phyloP scores from a whole-genome alignment of 1,140 invertebrate genomes.

The Mesaphorura yosii region DNA sequence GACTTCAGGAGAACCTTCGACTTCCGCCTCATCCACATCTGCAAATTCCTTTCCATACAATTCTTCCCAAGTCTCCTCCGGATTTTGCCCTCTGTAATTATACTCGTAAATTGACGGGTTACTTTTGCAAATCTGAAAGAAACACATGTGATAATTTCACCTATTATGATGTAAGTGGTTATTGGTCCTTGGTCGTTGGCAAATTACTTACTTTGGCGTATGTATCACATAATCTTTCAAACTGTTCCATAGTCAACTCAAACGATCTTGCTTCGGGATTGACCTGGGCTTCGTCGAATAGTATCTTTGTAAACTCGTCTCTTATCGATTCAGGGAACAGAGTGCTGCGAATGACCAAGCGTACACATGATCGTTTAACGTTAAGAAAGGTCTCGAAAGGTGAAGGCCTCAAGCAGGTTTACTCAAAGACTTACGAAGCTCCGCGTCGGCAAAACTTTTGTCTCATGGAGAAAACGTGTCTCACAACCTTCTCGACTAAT shows the following conservation, averaged over 20 bases:
- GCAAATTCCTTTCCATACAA: conserved; percentile 5
- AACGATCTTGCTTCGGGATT: conserved; percentile 54
- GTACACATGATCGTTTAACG: neutral
- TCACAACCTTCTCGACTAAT: conserved; percentile 78
- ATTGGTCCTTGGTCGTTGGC: neutral
- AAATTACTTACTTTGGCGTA: conserved; percentile 45
- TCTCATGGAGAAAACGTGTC: conserved; percentile 73
- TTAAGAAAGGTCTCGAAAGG: neutral
- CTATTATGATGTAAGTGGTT: neutral
- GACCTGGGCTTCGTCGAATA: conserved; percentile 62
- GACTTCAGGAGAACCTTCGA: neutral
- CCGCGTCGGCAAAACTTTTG: conserved; percentile 68
- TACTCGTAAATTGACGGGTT: conserved; percentile 19
- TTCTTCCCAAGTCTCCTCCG: conserved; percentile 13
- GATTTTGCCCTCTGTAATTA: conserved; percentile 15
- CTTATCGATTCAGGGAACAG: conserved; percentile 62
- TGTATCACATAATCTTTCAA: conserved; percentile 58
- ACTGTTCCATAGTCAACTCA: conserved; percentile 64
- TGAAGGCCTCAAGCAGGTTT: neutral
- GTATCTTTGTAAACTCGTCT: conserved; percentile 50
- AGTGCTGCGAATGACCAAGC: conserved; percentile 38
- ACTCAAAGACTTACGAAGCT: conserved; percentile 40
- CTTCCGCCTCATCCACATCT: neutral
- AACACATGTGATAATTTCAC: neutral
- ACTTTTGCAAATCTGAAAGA: conserved; percentile 18